Base-by-base conservation (phyloP, 2,797 vertebrate species). In the Limosa lapponica region DNA sequence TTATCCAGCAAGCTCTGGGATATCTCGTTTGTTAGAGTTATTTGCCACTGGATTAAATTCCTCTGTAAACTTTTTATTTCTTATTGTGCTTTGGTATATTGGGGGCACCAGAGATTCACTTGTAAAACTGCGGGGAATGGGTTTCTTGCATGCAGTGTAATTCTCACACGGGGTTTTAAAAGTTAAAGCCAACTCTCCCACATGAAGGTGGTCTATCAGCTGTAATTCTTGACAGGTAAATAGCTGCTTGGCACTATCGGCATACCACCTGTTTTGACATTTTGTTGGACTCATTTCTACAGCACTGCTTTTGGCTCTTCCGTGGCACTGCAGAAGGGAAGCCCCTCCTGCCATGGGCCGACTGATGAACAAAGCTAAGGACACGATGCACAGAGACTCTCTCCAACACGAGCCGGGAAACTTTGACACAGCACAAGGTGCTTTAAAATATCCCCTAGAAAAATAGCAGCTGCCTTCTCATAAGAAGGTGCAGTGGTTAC, bases 81-180 rank as follows among this genome's bases (percentile, higher is more conserved):
- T 95, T 89, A 96, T 78, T 88, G 66, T 81, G 80, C 91, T 94
- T 95, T 87, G 88, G 95, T 97, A 93, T 77, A 87, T 90, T 94
- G 66, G 64, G 65, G 77, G 30, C 92, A 96, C 95, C 81, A 32
- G 85, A 92, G 95, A 66, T 74, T 86, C 70, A 44, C 93, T 96
- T 96, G 94, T 98, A 98, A 98, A 98, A 97, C 96, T 78, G 51
- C 95, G 95, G 96, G 97, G 32, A 13, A 86, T 2, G 1, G 13
- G 83, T 97, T 97, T 96, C 96, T 97, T 94, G 92, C 93, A 91
- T 95, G 64, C 82, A 64, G 90, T 65, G 93, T 87, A 97, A 97
- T 93, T 97, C 96, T 97, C 96, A 96, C 78, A 81, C 2, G 34
- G 89, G 83, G 66, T 91, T 97, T 98, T 97, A 96, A 97, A 97